A percentile compares a stretch with the other conserved stretches of the same genome.
These are phyloP conservation scores for Copsychus sechellarum DNA, from an alignment of 2,113 vertebrate genomes.

Conservation along the genomic window DNA sequence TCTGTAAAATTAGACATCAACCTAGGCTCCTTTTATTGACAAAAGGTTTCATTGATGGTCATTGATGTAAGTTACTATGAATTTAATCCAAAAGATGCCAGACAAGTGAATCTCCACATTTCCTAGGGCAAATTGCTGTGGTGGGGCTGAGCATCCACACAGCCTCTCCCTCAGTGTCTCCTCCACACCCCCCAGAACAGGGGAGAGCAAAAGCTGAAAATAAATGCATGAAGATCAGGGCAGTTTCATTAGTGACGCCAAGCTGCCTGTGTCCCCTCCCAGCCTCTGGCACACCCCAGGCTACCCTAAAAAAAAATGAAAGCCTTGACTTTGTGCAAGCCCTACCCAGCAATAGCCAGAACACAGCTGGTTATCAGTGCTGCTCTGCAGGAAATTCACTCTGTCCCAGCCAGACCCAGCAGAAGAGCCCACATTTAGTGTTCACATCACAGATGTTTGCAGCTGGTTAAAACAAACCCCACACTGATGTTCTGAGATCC, in stretches of 20 bases:
- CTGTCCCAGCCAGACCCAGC: not conserved
- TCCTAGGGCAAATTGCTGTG: not conserved
- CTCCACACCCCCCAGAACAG: fast-evolving
- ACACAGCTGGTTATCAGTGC: fast-evolving
- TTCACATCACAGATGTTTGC: not conserved
- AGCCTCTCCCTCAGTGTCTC: not conserved
- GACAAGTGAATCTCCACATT: not conserved
- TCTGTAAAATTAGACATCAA: not conserved
- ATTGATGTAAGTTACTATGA: not conserved
- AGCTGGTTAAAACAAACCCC: not conserved
- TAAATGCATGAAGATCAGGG: fast-evolving
- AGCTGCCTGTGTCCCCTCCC: not conserved
- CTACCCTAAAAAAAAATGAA: not conserved
- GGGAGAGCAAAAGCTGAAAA: not conserved
- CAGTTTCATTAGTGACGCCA: not conserved
- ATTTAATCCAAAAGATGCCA: not conserved
- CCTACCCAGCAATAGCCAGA: not conserved
- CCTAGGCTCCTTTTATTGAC: not conserved
- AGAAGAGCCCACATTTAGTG: not conserved
- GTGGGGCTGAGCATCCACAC: not conserved
- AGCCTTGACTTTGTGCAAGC: not conserved
- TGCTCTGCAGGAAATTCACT: not conserved
- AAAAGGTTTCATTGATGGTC: not conserved
- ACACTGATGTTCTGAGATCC: not conserved
- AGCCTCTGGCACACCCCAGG: not conserved